phyloP scores from a whole-genome alignment of 2,888 invertebrate genomes.

The Xiphydria camelus region DNA sequence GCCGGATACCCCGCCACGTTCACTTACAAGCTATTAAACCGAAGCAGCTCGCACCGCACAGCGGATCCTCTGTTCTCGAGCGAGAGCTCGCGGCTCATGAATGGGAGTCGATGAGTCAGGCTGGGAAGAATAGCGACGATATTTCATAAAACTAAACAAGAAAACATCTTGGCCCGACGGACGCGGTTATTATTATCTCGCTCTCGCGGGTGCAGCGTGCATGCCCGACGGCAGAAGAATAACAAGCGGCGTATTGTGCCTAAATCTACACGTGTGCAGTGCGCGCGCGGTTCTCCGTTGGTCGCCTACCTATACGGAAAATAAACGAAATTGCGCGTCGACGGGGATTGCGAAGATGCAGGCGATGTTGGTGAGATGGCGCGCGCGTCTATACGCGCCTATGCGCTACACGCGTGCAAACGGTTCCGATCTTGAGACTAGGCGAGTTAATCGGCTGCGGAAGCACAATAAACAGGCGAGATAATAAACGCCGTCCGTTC shows the following conservation, averaged over 20 bases:
- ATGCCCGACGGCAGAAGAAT: not conserved
- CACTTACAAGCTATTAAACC: conserved; percentile 33
- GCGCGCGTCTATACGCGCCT: not conserved
- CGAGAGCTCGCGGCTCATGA: conserved; percentile 38
- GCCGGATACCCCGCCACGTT: not conserved
- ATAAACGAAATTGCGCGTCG: too few relatives aligned
- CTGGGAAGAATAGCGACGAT: conserved; percentile 39
- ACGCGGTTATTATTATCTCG: conserved; percentile 41
- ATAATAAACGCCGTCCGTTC: conserved; percentile 51
- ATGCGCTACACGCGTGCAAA: conserved; percentile 9
- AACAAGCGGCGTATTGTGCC: not conserved
- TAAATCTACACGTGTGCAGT: not conserved
- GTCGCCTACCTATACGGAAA: too few relatives aligned
- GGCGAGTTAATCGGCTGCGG: conserved; percentile 52
- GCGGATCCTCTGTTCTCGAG: conserved; percentile 37
- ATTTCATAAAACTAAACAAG: conserved; percentile 35
- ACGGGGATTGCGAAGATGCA: too few relatives aligned
- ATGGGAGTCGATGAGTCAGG: conserved; percentile 35
- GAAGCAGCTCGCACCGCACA: conserved; percentile 25
- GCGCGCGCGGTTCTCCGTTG: too few relatives aligned
- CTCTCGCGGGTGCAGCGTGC: conserved; percentile 5
- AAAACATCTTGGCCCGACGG: conserved; percentile 10
- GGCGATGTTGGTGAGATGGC: not conserved
- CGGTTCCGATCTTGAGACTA: conserved; percentile 39
- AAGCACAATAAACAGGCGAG: conserved; percentile 53